A percentile compares a stretch with the other conserved stretches of the same genome.
phyloP scores from a whole-genome alignment of 2,113 vertebrate species.

The Dicentrarchus labrax region DNA sequence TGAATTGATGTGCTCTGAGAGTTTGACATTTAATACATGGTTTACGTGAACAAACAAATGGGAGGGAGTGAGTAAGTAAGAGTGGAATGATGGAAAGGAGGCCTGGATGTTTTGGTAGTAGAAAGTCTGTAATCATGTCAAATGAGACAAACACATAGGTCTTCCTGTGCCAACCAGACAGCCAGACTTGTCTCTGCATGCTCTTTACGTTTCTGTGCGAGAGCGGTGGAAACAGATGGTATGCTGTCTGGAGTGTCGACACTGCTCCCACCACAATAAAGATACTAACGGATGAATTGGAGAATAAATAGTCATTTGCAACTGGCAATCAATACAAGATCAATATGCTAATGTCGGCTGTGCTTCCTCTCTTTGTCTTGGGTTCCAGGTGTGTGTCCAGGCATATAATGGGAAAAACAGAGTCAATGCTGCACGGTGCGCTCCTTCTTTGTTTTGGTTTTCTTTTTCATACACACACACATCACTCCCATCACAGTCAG shows the following conservation, averaged over 20 bases:
- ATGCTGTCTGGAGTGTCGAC: constrained; percentile 23
- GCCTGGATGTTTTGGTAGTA: constrained; percentile 28
- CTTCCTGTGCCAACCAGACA: constrained; percentile 47
- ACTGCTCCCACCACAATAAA: not conserved
- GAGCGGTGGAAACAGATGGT: constrained; percentile 51
- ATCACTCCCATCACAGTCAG: constrained; percentile 40
- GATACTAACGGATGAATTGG: not conserved
- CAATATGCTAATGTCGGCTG: constrained; percentile 37
- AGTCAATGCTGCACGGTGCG: not conserved
- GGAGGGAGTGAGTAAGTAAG: constrained; percentile 55
- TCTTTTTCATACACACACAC: not conserved
- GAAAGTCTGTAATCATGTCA: constrained; percentile 67
- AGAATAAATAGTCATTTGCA: constrained; percentile 54
- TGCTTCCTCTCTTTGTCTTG: not conserved
- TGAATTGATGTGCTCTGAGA: not conserved
- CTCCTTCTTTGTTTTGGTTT: constrained; percentile 39
- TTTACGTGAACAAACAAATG: not conserved
- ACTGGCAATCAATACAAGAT: constrained; percentile 58
- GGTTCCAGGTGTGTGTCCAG: constrained; percentile 4
- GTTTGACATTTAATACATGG: not conserved
- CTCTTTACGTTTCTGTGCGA: not conserved
- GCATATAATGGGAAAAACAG: constrained; percentile 5
- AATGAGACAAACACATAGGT: constrained; percentile 61
- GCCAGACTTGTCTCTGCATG: constrained; percentile 60
- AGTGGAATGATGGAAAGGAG: constrained; percentile 52